Base-by-base conservation (phyloP, 2,888 invertebrate genomes). In the Caenorhabditis sp. region DNA sequence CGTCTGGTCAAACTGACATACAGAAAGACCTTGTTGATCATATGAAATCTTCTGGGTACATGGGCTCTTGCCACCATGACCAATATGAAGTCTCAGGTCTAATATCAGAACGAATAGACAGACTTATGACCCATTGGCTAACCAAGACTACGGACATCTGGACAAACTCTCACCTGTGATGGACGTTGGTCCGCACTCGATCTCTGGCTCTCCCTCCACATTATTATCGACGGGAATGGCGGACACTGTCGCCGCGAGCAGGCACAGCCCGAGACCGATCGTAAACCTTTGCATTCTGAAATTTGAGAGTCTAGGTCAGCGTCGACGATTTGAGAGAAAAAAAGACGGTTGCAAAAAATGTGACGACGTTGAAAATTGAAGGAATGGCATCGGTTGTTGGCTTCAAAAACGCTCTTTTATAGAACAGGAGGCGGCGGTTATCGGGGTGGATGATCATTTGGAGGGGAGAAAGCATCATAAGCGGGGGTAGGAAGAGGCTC, bases 161-260 rank as follows among this genome's bases (percentile, higher is more conserved):
- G n/a, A n/a, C n/a, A 38, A 2, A 26, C 4, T 38, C 58, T 63
- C n/a, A 84, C 92, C 89, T 58, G 90, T 90, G 61, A 91, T 90
- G 5, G 90, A 89, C 14, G 86, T 89, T 64, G 92, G 89, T 10
- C 92, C 92, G 84, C 92, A 92, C 75, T 92, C 92, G 72, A 92
- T 90, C 85, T 92, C 92, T 8, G 92, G 92, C 80, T 92, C 92
- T 28, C 92, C 91, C 76, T 92, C 91, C 26, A 91, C 91, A 68
- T 90, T 90, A 84, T 91, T 91, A 84, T 91, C 91, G 26, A 91
- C 91, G 47, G 91, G 91, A 80, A 91, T 91, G 47, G 90, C 90
- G 19, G 66, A 58, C 22, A 82, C 84, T 19, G 80, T 56, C 10
- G 68, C 68, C 16, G 56, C 72, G 31, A 82, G 35, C 16, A 72